Evolutionary conservation across 1,140 invertebrate species (phyloP), one percentile per base, ranked within the genome.

Genomic region (Vollenhovia emeryi): DNA sequence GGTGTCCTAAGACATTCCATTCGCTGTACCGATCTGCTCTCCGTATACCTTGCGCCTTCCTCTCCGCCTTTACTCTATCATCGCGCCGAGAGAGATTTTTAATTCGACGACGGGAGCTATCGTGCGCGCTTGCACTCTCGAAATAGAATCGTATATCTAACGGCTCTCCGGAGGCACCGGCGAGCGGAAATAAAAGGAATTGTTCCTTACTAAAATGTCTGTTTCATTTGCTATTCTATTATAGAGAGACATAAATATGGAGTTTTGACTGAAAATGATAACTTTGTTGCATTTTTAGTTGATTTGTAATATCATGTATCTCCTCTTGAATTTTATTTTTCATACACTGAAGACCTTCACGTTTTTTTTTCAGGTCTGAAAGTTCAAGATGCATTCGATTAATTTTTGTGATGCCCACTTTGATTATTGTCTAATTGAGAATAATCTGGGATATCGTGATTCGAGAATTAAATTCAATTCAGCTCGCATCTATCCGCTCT

Each of bases 1-100:
- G 80, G 85, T 85, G 73, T 87, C 68, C 85, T 85, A 89, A 89
- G 85, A 87, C 86, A 87, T 86, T 88, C 66, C 76, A 50, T 75
- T 86, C 59, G 30, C 55, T 36, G 76, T 71, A 85, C 55, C 52
- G 45, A 86, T 62, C 66, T 62, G 73, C 83, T 74, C 76, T 43
- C 21, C 62, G 50, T 69, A 48, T 45, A 60, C 50, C 11, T 30
- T 21, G 21, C 40, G 11, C 59, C 5, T n/a, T 45, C 43, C n/a
- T 52, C n/a, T 15, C 36, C 36, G 45, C 11, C 33, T 59, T n/a
- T 30, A 36, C 33, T 50, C 33, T 24, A 24, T 52, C 50, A 15
- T 59, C 50, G 21, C 62, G n/a, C 11, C 15, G 5, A 18, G 7
- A 27, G 43, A 43, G 24, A 80, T 86, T 88, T 86, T 85, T 75